Evolutionary conservation across 2,888 invertebrate species (phyloP), one percentile per base, ranked within the genome.

Genomic region (Homarus gammarus): DNA sequence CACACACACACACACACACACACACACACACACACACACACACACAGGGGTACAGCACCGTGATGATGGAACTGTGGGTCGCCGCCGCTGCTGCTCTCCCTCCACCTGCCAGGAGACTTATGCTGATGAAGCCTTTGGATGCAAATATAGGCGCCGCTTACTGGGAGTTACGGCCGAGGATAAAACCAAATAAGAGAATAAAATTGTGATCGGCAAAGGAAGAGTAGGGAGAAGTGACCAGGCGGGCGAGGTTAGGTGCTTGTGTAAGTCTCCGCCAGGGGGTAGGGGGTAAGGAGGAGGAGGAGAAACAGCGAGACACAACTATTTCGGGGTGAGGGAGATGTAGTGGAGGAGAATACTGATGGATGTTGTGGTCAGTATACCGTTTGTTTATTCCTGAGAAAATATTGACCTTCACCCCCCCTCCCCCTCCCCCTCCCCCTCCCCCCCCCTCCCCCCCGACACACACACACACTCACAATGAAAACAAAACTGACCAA

Each of bases 41-140:
- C n/a, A 64, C 64, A 8, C 10, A 27, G 22, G n/a, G 64, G 22
- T 64, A n/a, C n/a, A n/a, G n/a, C n/a, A n/a, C n/a, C n/a, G n/a
- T n/a, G n/a, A n/a, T n/a, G n/a, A n/a, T n/a, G n/a, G n/a, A n/a
- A n/a, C n/a, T n/a, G n/a, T n/a, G 33, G 33, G 33, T 31, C 31
- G n/a, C 3, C 18, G n/a, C 64, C 36, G 3, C 72, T 38, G 72
- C 38, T 27, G 18, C 1, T 72, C 72, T 38, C 8, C 72, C 72
- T 72, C 40, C 38, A 18, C 72, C 40, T n/a, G 27, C 79, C 31
- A 10, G 5, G 22, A 18, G 18, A 56, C 79, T 75, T 75, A 75
- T 75, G 75, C 82, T 72, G 86, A 86, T 86, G 49, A 86, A 86
- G 68, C 51, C 18, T 51, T 31, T 49, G 78, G 78, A 86, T 86